Percentiles rank a stretch among this genome's conserved stretches.
These are phyloP conservation scores for Poecilia latipinna DNA, from an alignment of 2,113 vertebrate genomes.

Conservation along the genomic window DNA sequence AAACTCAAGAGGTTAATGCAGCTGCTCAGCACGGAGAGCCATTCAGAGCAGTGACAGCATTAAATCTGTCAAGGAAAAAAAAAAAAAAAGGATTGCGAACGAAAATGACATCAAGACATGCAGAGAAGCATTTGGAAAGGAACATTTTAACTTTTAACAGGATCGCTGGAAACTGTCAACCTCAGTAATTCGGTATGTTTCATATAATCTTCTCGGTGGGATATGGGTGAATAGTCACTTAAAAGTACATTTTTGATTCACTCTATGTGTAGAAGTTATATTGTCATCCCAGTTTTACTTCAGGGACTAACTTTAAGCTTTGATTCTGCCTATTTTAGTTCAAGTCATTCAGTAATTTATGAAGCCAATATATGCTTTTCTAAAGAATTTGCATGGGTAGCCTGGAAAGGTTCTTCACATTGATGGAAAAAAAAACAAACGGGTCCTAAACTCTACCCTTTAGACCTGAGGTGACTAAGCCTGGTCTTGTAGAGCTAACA, in stretches of 20 bases:
- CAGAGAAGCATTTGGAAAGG: conserved; percentile 12
- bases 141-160: conserved; percentile 13
- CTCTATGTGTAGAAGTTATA: not conserved
- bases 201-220: not conserved
- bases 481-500: too few species aligned
- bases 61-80: conserved; percentile 32
- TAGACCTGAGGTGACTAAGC: too few species aligned
- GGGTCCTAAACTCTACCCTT: too few species aligned
- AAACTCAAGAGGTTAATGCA: conserved; percentile 47
- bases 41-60: conserved; percentile 22
- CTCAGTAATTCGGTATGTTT: not conserved
- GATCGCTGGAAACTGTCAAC: conserved; percentile 5
- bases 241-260: not conserved
- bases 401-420: too few species aligned
- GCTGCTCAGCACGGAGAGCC: conserved; percentile 19
- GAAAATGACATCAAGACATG: conserved; percentile 48
- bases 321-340: not conserved
- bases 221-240: not conserved
- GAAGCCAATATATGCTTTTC: too few species aligned
- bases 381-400: too few species aligned
- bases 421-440: too few species aligned
- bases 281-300: not conserved
- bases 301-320: not conserved
- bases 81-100: conserved; percentile 30
- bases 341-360: not conserved